These are phyloP conservation scores for Patagioenas fasciata DNA, from an alignment of 2,113 vertebrate species.

Conservation along the genomic window DNA sequence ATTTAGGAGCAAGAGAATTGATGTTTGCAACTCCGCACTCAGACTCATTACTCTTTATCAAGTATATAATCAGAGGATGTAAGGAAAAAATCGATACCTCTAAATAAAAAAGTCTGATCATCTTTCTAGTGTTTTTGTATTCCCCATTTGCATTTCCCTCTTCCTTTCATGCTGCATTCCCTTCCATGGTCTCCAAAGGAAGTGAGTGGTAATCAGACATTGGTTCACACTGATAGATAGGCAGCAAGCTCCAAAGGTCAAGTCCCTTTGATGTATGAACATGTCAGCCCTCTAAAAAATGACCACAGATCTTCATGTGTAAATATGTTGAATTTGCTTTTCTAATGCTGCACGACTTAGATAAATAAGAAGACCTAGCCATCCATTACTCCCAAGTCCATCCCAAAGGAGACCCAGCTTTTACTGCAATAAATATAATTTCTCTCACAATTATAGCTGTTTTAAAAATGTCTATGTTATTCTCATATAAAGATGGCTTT, in stretches of 20 bases:
- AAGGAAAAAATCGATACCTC: neutral
- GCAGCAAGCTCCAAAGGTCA: constrained; percentile 14
- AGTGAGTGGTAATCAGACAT: neutral
- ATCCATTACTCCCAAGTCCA: neutral
- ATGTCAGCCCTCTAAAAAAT: constrained; percentile 35
- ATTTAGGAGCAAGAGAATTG: neutral
- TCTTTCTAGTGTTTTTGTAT: neutral
- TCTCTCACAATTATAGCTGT: neutral
- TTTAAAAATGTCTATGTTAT: neutral
- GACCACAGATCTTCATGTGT: constrained; percentile 36
- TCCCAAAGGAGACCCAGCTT: constrained; percentile 17
- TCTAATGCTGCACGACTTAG: constrained; percentile 43
- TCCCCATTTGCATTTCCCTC: neutral
- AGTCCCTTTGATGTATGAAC: constrained; percentile 38
- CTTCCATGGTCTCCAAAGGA: neutral
- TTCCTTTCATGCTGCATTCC: neutral
- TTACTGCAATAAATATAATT: neutral
- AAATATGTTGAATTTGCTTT: constrained; percentile 64
- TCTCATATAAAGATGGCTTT: neutral
- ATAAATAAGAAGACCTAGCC: constrained; percentile 43
- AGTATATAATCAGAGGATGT: neutral
- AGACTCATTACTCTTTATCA: neutral
- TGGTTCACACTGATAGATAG: constrained; percentile 9
- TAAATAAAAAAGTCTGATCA: neutral
- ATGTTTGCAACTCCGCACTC: neutral